Evolutionary conservation across 64 coral and sea anemone genomes (phyloP).

Genomic region (Catalaphyllia jardinei): DNA sequence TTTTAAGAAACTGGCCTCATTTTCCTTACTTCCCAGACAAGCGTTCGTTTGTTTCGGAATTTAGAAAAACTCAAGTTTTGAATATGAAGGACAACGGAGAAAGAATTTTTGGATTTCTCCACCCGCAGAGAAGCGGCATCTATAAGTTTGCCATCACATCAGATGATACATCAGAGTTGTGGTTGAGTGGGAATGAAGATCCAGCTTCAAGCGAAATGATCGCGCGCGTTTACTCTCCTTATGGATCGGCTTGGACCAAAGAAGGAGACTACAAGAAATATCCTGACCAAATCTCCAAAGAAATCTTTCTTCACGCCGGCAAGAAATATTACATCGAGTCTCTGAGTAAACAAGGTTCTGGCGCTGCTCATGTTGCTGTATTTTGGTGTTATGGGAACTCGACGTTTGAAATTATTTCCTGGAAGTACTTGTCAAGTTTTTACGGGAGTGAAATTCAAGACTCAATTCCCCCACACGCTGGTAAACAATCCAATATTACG

Average conservation of each 20-base stretch:
- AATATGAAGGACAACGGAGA: constrained; percentile 54
- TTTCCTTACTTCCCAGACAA: not conserved
- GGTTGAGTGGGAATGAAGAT: constrained; percentile 72
- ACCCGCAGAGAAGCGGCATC: constrained; percentile 58
- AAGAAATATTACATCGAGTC: constrained; percentile 90
- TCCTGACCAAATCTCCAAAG: constrained; percentile 61
- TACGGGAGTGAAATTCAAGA: not conserved
- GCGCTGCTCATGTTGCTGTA: not conserved
- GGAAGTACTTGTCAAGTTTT: not conserved
- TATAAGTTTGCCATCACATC: constrained; percentile 88
- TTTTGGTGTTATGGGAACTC: not conserved
- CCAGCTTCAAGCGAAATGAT: constrained; percentile 51
- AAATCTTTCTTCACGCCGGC: constrained; percentile 52
- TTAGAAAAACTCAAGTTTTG: not conserved
- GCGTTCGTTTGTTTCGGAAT: not conserved
- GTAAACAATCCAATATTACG: not conserved
- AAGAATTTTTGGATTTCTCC: constrained; percentile 88
- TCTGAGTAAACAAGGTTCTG: constrained; percentile 56
- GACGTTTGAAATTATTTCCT: not conserved
- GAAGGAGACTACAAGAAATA: constrained; percentile 82
- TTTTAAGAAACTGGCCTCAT: constrained; percentile 29
- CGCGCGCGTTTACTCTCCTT: constrained; percentile 71
- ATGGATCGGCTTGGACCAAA: constrained; percentile 26
- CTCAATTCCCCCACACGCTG: not conserved
- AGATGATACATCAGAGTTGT: constrained; percentile 88